Percentiles rank a stretch among this genome's conserved stretches.
These are phyloP conservation scores for Caloenas nicobarica DNA, from an alignment of 2,113 vertebrate species.

Conservation along the genomic window DNA sequence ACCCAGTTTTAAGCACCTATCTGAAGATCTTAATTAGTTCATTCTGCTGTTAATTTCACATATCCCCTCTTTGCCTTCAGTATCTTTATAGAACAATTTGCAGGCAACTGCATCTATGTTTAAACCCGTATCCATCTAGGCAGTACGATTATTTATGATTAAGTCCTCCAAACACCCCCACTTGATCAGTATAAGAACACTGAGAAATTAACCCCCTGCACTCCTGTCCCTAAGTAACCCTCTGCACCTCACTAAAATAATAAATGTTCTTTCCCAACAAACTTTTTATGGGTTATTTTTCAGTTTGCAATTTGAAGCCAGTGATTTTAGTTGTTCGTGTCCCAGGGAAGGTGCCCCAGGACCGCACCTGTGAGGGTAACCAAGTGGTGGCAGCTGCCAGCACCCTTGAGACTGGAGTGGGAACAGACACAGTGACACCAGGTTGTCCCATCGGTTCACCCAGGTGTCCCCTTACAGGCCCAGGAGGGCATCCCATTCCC, in stretches of 20 bases:
- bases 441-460: neutral
- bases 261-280: neutral
- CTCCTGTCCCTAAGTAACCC: neutral
- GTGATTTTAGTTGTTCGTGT: fast-evolving
- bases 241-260: neutral
- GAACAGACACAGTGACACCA: neutral
- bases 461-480: too few relatives aligned
- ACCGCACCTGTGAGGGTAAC: neutral
- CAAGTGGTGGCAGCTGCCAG: neutral
- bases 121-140: conserved; percentile 34
- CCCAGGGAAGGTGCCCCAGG: neutral
- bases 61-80: conserved; percentile 30
- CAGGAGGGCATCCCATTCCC: fast-evolving
- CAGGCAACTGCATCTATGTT: conserved; percentile 27
- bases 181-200: neutral
- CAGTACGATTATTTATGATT: conserved; percentile 61
- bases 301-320: neutral
- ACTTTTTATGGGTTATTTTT: neutral
- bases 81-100: conserved; percentile 47
- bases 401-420: fast-evolving
- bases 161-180: conserved; percentile 31
- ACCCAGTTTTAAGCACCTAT: conserved; percentile 45
- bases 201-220: neutral
- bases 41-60: conserved; percentile 54
- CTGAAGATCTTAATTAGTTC: conserved; percentile 61